phyloP scores from a whole-genome alignment of 2,888 invertebrate species.

The Frankliniella fusca region DNA sequence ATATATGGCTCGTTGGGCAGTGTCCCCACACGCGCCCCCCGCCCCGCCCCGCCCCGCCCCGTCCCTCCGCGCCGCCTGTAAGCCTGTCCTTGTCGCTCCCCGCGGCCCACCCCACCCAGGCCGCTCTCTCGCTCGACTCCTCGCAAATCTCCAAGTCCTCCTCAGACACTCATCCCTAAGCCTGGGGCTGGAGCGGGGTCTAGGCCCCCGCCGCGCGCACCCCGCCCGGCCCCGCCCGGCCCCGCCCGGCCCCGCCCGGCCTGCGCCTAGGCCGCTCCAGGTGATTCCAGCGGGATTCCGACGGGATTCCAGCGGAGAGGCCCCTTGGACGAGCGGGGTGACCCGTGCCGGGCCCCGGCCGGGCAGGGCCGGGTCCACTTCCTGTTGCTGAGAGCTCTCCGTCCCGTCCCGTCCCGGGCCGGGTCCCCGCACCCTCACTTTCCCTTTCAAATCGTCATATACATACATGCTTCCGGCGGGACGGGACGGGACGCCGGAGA shows the following conservation, averaged over 20 bases:
- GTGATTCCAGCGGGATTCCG: neutral
- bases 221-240: no score
- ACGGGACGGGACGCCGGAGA: neutral
- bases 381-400: conserved; percentile 21
- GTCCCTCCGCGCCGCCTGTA: no score
- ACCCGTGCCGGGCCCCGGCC: neutral
- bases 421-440: neutral
- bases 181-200: no score
- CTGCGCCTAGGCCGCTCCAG: neutral
- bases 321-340: neutral
- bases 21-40: neutral
- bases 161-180: no score
- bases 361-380: neutral
- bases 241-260: no score
- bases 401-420: neutral
- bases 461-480: conserved; percentile 8
- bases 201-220: no score
- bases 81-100: no score
- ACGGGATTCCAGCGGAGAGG: neutral
- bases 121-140: no score
- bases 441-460: conserved; percentile 25
- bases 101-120: no score
- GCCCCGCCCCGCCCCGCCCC: neutral
- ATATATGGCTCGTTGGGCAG: conserved; percentile 19
- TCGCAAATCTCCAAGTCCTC: no score